These are phyloP conservation scores for Eurystomus gularis DNA, from an alignment of 2,113 vertebrate genomes.

Conservation along the genomic window DNA sequence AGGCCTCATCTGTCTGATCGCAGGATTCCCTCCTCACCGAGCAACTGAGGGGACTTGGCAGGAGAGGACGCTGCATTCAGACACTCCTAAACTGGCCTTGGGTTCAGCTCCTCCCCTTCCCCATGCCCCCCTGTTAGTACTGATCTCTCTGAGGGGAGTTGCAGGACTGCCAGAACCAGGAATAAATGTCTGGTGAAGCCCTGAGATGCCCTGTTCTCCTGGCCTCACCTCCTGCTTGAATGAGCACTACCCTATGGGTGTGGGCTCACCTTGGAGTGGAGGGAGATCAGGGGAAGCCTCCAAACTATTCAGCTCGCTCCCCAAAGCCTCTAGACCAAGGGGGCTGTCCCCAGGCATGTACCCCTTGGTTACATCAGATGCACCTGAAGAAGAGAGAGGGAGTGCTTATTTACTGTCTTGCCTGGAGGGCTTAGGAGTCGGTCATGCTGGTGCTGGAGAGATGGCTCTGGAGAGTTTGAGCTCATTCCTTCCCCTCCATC, in stretches of 20 bases:
- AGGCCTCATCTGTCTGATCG: constrained; percentile 59
- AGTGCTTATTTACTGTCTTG: constrained; percentile 24
- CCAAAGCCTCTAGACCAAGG: constrained; percentile 17
- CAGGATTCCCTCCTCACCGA: constrained; percentile 51
- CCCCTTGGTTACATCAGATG: constrained; percentile 40
- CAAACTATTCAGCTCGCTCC: constrained; percentile 22
- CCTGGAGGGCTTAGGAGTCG: not conserved
- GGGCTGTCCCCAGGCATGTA: not conserved
- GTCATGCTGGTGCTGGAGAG: constrained; percentile 37
- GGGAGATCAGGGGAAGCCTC: constrained; percentile 3
- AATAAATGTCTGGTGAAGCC: not conserved
- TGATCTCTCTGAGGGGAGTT: constrained; percentile 21
- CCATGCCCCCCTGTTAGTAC: not conserved
- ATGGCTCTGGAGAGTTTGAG: constrained; percentile 57
- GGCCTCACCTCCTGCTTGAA: constrained; percentile 24
- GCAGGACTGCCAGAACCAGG: constrained; percentile 18
- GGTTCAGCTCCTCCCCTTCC: constrained; percentile 29
- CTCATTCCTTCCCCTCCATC: constrained; percentile 51
- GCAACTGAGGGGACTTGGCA: constrained; percentile 37
- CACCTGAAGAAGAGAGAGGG: constrained; percentile 35
- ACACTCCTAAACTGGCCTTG: constrained; percentile 31
- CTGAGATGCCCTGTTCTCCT: constrained; percentile 1
- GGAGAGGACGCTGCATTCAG: constrained; percentile 49
- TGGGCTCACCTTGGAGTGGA: constrained; percentile 27
- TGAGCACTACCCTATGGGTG: constrained; percentile 47